Conservation (phyloP, 92 coral and sea anemone species). For the Actinernus sp. region DNA sequence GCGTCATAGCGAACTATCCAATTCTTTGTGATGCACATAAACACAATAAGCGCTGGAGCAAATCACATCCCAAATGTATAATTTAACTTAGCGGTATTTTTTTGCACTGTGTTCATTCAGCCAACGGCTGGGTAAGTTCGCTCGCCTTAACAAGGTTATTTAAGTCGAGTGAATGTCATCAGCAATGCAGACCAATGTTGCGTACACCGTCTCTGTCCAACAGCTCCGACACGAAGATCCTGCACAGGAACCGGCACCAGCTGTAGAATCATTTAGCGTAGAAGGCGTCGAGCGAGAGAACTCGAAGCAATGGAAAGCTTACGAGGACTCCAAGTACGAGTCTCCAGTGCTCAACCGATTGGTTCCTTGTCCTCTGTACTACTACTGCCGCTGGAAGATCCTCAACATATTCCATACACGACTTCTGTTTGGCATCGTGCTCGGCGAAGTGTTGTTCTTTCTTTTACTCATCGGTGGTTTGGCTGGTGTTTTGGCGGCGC, state of each 20-base stretch:
- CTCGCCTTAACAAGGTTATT: too few species aligned
- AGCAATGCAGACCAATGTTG: too few species aligned
- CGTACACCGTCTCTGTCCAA: too few species aligned
- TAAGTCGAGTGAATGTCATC: too few species aligned
- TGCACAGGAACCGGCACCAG: conserved; percentile 8
- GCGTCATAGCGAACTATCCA: too few species aligned
- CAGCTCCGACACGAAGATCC: too few species aligned
- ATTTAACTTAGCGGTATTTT: too few species aligned
- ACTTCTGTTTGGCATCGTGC: conserved; percentile 65
- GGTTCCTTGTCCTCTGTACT: conserved; percentile 39
- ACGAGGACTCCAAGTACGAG: conserved; percentile 73
- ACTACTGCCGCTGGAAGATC: conserved; percentile 67
- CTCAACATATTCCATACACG: conserved; percentile 66
- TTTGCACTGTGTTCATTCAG: too few species aligned
- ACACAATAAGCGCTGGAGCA: too few species aligned
- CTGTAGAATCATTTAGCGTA: conserved; percentile 26
- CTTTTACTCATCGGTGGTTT: conserved; percentile 62
- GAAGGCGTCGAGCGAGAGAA: conserved; percentile 20
- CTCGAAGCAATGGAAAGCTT: conserved; percentile 43
- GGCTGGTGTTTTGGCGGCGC: conserved; percentile 46
- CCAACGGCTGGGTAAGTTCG: too few species aligned
- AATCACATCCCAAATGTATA: too few species aligned
- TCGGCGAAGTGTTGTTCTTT: conserved; percentile 67
- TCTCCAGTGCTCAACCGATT: conserved; percentile 73
- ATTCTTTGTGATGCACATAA: too few species aligned